Evolutionary conservation across 2,888 invertebrate species (phyloP).

Genomic region (Drosophila mulleri): DNA sequence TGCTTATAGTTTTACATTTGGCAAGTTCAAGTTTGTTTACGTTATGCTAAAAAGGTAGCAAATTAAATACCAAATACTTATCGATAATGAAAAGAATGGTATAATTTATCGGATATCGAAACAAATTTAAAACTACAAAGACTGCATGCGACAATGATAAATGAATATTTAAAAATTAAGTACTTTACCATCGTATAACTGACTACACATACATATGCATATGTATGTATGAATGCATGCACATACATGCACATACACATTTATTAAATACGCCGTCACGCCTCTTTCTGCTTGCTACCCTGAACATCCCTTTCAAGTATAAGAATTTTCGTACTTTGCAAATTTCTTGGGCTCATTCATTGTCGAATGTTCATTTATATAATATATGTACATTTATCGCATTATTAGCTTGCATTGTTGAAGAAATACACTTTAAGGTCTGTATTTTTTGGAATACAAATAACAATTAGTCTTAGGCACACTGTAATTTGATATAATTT

Average conservation of each 20-base stretch:
- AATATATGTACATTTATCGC: neutral
- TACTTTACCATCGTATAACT: neutral
- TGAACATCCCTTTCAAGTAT: neutral
- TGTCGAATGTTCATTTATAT: slow-evolving; percentile 1
- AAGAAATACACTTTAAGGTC: neutral
- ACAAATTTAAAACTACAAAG: neutral
- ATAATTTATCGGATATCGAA: neutral
- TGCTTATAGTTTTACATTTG: neutral
- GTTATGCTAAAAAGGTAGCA: neutral
- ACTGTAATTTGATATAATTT: slow-evolving; percentile 17
- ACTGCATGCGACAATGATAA: neutral
- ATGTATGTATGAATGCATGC: too few species aligned
- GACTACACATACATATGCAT: neutral
- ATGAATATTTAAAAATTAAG: neutral
- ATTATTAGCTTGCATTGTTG: neutral
- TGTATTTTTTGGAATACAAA: neutral
- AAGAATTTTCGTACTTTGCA: slow-evolving; percentile 34
- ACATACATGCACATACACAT: too few species aligned
- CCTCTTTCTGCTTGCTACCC: neutral
- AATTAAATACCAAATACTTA: neutral
- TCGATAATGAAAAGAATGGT: neutral
- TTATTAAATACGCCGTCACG: neutral
- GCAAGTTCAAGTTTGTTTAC: too few species aligned
- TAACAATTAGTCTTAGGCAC: slow-evolving; percentile 9
- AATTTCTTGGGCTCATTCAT: slow-evolving; percentile 16